A percentile compares a stretch with the other conserved stretches of the same genome.
Evolutionary conservation across 2,113 vertebrate genomes (phyloP).

Genomic region (Solenodon paradoxus): DNA sequence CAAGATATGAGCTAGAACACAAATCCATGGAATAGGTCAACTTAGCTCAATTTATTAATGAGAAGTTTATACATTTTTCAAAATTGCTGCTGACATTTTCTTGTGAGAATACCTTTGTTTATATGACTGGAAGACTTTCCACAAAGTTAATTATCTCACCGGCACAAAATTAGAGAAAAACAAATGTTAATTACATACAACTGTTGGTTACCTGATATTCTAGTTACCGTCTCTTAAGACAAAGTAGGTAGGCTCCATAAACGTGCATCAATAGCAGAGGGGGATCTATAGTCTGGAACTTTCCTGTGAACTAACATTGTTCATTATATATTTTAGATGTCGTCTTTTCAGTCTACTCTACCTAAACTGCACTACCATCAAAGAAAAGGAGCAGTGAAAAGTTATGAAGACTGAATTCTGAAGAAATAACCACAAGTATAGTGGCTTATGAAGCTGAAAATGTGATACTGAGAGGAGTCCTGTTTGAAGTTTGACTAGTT

Average conservation of each 20-base stretch:
- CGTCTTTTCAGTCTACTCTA: conserved; percentile 87
- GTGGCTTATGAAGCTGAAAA: conserved; percentile 74
- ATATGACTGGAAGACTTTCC: not conserved
- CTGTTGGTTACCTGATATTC: not conserved
- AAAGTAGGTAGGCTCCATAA: not conserved
- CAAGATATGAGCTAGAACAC: conserved; percentile 44
- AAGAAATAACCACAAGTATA: conserved; percentile 74
- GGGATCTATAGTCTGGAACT: no score
- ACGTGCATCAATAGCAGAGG: not conserved
- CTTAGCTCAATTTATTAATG: not conserved
- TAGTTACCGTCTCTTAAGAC: not conserved
- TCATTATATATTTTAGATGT: conserved; percentile 78
- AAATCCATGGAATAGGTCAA: not conserved
- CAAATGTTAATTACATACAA: not conserved
- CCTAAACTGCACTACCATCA: conserved; percentile 87
- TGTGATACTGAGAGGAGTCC: conserved; percentile 70
- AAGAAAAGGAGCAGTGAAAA: conserved; percentile 71
- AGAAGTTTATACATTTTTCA: not conserved
- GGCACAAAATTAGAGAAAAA: conserved; percentile 2
- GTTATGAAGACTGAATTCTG: conserved; percentile 79
- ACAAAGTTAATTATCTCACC: not conserved
- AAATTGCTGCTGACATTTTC: conserved; percentile 10
- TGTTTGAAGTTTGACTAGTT: conserved; percentile 73
- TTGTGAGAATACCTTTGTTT: not conserved
- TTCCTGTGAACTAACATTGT: not conserved